phyloP scores from a whole-genome alignment of 1,140 invertebrate species.

The Diachasma alloeum region DNA sequence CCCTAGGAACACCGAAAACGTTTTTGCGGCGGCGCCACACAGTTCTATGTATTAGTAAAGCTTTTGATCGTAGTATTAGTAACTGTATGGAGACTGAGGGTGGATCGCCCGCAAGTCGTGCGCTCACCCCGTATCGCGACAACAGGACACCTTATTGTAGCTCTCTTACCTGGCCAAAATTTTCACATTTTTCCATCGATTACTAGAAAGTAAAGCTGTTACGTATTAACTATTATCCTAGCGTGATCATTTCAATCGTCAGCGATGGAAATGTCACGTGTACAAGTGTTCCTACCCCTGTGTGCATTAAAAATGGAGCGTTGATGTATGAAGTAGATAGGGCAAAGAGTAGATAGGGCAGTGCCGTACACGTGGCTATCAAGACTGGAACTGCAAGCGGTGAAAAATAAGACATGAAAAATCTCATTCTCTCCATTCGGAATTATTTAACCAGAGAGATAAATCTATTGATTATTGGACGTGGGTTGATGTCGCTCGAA shows the following conservation, averaged over 20 bases:
- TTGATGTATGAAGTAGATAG: neutral
- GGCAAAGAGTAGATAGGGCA: neutral
- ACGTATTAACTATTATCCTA: neutral
- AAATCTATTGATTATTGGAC: neutral
- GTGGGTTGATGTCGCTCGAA: neutral
- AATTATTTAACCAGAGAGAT: neutral
- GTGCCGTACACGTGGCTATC: neutral
- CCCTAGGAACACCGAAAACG: slow-evolving; percentile 20
- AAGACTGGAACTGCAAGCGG: neutral
- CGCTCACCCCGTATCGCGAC: slow-evolving; percentile 54
- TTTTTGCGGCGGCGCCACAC: slow-evolving; percentile 20
- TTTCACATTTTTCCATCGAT: neutral
- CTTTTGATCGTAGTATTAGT: slow-evolving; percentile 40
- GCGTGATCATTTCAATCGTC: neutral
- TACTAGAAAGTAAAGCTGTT: neutral
- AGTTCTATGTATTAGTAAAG: slow-evolving; percentile 36
- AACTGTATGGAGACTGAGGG: slow-evolving; percentile 38
- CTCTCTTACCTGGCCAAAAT: slow-evolving; percentile 30
- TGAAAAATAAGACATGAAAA: neutral
- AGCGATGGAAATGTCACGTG: neutral
- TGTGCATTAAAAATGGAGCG: neutral
- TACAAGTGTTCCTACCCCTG: neutral
- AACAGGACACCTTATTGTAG: slow-evolving; percentile 45
- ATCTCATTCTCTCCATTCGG: neutral
- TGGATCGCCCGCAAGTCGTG: slow-evolving; percentile 54